Base-by-base conservation (phyloP, 2,797 vertebrate species). In the Coregonus ussuriensis region DNA sequence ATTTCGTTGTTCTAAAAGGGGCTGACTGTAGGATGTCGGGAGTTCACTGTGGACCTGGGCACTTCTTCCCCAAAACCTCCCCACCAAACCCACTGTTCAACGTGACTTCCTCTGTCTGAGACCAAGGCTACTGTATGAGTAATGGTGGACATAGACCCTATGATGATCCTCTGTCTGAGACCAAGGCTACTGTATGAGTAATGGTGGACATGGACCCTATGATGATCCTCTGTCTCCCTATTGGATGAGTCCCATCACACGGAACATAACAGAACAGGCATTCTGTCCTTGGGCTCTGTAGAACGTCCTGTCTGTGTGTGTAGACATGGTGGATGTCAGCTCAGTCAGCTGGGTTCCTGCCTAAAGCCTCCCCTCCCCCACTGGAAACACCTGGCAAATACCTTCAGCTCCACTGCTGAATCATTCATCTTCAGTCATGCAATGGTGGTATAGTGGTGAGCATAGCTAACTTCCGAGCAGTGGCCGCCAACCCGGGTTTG, bases 391-490 rank as follows among this genome's bases (percentile, higher is more conserved):
- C 1, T 25, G 41, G n/a, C 41, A 71, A 14, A 47, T 51, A 11
- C 35, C 6, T n/a, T 37, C 18, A 41, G 4, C 4, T 13, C 68
- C n/a, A 11, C 68, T n/a, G 18, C 6, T 16, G 35, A 70, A 6
- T 4, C 18, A 6, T 4, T 21, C 1, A 1, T 1, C 9, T 11
- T 4, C 62, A 16, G 53, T 18, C 25, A 29, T 11, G 63, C 13
- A 13, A 31, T 88, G 86, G 88, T 88, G 88, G 88, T 91, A 87
- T 89, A 90, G 90, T 89, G 88, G 91, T 85, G 11, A 91, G 88
- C 86, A 91, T 91, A 84, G 86, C 91, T 86, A 84, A 86, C 85
- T 89, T 89, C 87, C 85, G 90, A 92, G 89, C 87, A 91, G 88
- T 89, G 21, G 21, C 21, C 21, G 21, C 21, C 91, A 88, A 92